Evolutionary conservation across 2,113 vertebrate genomes (phyloP).

Genomic region (Brachirus orientalis): DNA sequence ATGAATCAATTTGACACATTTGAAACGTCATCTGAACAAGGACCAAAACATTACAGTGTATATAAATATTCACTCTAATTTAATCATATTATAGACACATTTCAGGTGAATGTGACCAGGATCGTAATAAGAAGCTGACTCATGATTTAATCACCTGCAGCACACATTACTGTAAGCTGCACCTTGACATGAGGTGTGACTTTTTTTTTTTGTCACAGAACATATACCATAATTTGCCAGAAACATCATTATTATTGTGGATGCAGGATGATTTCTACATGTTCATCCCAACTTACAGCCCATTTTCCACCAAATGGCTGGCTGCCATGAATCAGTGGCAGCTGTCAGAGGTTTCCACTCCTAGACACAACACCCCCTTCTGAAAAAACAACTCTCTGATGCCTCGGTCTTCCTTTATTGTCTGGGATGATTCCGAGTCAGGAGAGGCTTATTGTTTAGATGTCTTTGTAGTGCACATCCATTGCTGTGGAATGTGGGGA

Average conservation of each 20-base stretch:
- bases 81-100: too few relatives aligned
- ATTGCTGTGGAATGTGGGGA: conserved; percentile 75
- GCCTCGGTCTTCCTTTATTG: conserved; percentile 79
- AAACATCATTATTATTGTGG: conserved; percentile 4
- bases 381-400: conserved; percentile 77
- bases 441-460: conserved; percentile 78
- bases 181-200: background rate
- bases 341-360: conserved; percentile 74
- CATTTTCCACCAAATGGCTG: conserved; percentile 72
- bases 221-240: background rate
- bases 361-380: conserved; percentile 84
- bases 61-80: too few relatives aligned
- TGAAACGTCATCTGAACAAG: too few relatives aligned
- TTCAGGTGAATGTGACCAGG: too few relatives aligned
- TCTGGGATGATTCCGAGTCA: conserved; percentile 81
- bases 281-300: conserved; percentile 60
- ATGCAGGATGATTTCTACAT: conserved; percentile 28
- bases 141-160: background rate
- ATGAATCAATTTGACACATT: conserved; percentile 21
- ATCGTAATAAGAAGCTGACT: background rate
- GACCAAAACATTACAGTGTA: too few relatives aligned
- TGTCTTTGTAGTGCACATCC: conserved; percentile 80
- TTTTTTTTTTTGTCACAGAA: background rate
- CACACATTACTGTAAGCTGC: background rate
- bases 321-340: conserved; percentile 68